Percentiles rank a stretch among this genome's conserved stretches.
These are phyloP conservation scores for Labrus mixtus DNA, from an alignment of 2,113 vertebrate genomes.

Conservation along the genomic window DNA sequence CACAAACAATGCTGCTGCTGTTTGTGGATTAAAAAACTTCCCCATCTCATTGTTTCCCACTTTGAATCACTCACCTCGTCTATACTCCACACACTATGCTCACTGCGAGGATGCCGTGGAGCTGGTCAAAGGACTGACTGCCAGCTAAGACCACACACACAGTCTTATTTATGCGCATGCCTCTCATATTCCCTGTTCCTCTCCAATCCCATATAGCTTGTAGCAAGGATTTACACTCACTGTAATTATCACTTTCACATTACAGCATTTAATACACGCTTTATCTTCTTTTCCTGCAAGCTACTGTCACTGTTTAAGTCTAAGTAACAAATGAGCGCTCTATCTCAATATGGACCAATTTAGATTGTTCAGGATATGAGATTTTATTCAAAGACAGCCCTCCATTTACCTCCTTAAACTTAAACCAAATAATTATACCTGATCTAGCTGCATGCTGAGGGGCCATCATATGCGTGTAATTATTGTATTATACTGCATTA, in stretches of 20 bases:
- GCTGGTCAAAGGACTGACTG: slow-evolving; percentile 66
- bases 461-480: slow-evolving; percentile 64
- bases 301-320: slow-evolving; percentile 59
- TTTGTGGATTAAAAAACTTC: slow-evolving; percentile 48
- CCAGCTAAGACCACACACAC: slow-evolving; percentile 57
- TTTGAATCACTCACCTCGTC: slow-evolving; percentile 18
- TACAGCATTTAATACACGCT: slow-evolving; percentile 49
- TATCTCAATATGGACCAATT: slow-evolving; percentile 65
- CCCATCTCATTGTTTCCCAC: slow-evolving; percentile 23
- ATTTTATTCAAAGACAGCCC: slow-evolving; percentile 40
- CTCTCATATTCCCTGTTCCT: slow-evolving; percentile 45
- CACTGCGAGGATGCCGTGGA: slow-evolving; percentile 33
- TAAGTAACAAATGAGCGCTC: slow-evolving; percentile 24
- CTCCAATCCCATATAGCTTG: slow-evolving; percentile 56
- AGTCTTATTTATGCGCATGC: slow-evolving; percentile 26
- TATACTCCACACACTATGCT: slow-evolving; percentile 11
- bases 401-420: slow-evolving; percentile 51
- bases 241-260: slow-evolving; percentile 70
- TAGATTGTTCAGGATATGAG: slow-evolving; percentile 66
- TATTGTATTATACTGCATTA: slow-evolving; percentile 71
- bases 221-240: slow-evolving; percentile 69
- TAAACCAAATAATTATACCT: slow-evolving; percentile 47
- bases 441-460: slow-evolving; percentile 26
- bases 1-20: slow-evolving; percentile 43
- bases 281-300: slow-evolving; percentile 49